phyloP scores from a whole-genome alignment of 2,797 vertebrate genomes.

The Iguana delicatissima region DNA sequence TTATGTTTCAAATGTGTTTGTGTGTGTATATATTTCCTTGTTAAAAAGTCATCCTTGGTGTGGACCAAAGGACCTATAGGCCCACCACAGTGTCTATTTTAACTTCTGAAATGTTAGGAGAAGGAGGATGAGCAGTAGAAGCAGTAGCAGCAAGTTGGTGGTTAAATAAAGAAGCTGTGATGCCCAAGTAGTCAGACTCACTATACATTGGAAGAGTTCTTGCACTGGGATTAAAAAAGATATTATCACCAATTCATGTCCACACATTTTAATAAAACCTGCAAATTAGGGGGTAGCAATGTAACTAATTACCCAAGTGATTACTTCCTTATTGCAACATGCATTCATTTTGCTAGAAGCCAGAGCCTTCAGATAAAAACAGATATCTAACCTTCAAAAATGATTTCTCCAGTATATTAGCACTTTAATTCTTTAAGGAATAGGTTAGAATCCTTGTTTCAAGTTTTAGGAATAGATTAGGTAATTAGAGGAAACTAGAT shows the following conservation, averaged over 20 bases:
- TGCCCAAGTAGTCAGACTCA: background rate
- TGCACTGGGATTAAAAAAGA: background rate
- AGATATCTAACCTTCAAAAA: conserved; percentile 4
- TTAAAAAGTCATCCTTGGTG: background rate
- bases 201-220: background rate
- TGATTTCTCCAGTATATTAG: background rate
- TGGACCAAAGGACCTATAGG: background rate
- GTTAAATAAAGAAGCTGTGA: background rate
- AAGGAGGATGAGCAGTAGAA: no score
- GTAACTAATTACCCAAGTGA: background rate
- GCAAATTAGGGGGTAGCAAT: background rate
- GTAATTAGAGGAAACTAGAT: conserved; percentile 23
- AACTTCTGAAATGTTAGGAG: background rate
- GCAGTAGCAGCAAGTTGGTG: no score
- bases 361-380: background rate
- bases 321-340: background rate
- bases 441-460: background rate
- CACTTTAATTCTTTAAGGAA: conserved; percentile 7
- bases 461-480: conserved; percentile 2
- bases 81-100: background rate
- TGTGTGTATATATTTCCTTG: no score
- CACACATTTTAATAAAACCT: background rate
- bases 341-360: background rate
- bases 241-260: background rate
- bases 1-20: no score